Percentiles rank a stretch among this genome's conserved stretches.
Conservation (phyloP, 2,888 invertebrate genomes). For the Onthophagus sagittarius region DNA sequence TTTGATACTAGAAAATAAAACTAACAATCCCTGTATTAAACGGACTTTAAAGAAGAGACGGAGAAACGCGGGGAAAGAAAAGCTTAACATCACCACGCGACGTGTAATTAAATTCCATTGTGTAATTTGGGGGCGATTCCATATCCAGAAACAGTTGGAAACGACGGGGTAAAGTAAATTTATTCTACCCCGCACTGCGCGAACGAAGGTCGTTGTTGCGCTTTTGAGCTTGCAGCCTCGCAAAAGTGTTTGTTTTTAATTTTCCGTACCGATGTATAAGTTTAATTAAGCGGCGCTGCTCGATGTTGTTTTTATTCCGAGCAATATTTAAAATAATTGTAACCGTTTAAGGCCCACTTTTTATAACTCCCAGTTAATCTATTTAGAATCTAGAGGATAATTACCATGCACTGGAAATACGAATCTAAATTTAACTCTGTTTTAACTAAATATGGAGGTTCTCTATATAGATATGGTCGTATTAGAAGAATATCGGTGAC, state of each 20-base stretch:
- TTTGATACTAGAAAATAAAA: not conserved
- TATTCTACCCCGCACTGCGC: conserved; percentile 4
- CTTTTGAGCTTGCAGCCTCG: not conserved
- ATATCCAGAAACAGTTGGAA: conserved; percentile 9
- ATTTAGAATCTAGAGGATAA: no score
- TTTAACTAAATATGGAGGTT: no score
- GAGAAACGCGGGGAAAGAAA: conserved; percentile 2
- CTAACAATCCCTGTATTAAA: not conserved
- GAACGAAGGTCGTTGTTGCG: not conserved
- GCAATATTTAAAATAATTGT: not conserved
- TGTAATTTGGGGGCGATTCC: conserved; percentile 27
- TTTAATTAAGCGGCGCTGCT: conserved; percentile 7
- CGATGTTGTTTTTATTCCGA: not conserved
- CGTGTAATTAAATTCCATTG: conserved; percentile 36
- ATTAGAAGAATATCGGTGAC: no score
- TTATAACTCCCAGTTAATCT: no score
- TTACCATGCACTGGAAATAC: no score
- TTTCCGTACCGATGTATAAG: conserved; percentile 9
- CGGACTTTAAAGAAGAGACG: not conserved
- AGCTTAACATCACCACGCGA: conserved; percentile 23
- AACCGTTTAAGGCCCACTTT: no score
- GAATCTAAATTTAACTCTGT: no score
- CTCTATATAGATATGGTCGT: no score
- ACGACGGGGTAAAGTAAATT: conserved; percentile 9
- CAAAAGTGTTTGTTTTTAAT: conserved; percentile 11